A percentile compares a stretch with the other conserved stretches of the same genome.
These are phyloP conservation scores for Ophioninae sp. DNA, from an alignment of 2,888 invertebrate genomes.

Conservation along the genomic window DNA sequence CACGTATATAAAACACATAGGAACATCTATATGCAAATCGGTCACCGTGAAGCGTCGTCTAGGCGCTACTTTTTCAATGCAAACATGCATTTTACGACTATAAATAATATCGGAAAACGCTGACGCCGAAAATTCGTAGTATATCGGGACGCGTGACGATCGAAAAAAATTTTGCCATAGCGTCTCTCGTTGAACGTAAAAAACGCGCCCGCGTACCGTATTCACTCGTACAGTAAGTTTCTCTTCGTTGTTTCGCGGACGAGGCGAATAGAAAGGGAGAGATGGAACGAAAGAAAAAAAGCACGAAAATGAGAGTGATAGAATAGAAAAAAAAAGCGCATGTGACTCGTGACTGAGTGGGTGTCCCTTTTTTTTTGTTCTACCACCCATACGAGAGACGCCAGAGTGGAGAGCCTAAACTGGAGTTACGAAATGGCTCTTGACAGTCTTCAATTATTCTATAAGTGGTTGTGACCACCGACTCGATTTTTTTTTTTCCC, in stretches of 20 bases:
- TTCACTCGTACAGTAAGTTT: constrained; percentile 17
- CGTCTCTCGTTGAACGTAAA: not conserved
- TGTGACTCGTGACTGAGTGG: constrained; percentile 38
- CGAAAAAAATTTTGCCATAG: constrained; percentile 9
- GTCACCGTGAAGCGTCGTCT: constrained; percentile 42
- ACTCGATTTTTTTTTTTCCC: constrained; percentile 24
- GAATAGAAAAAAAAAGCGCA: constrained; percentile 38
- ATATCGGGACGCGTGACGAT: constrained; percentile 9
- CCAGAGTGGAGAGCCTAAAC: constrained; percentile 48
- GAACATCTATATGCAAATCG: constrained; percentile 24
- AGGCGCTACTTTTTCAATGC: constrained; percentile 34
- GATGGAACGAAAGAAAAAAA: constrained; percentile 17
- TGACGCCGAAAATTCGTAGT: constrained; percentile 32
- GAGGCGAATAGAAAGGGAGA: constrained; percentile 12
- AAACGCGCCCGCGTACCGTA: constrained; percentile 32
- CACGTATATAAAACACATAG: constrained; percentile 7
- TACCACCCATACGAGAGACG: constrained; percentile 44
- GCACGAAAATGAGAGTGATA: constrained; percentile 54
- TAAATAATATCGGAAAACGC: constrained; percentile 44
- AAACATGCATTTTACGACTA: constrained; percentile 53
- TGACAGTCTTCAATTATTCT: constrained; percentile 60
- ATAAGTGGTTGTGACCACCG: constrained; percentile 49
- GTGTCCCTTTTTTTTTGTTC: constrained; percentile 35
- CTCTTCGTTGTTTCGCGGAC: constrained; percentile 26
- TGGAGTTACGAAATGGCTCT: constrained; percentile 60